A percentile compares a stretch with the other conserved stretches of the same genome.
Evolutionary conservation across 2,888 invertebrate species (phyloP).

Genomic region (Perdita meconis): DNA sequence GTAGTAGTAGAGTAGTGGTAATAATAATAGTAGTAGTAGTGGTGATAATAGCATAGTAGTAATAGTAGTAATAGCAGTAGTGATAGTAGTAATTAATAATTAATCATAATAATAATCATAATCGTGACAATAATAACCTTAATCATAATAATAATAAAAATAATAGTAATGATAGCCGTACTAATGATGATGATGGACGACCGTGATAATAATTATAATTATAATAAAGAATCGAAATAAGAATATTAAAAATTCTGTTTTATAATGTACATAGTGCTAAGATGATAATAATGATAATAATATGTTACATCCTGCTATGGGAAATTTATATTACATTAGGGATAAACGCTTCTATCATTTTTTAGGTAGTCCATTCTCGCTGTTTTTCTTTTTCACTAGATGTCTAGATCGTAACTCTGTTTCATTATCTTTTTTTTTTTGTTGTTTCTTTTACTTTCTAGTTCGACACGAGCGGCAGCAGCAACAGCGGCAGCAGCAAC

Average conservation of each 20-base stretch:
- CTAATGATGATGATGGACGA: constrained; percentile 36
- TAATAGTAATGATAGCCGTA: constrained; percentile 51
- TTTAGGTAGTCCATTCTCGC: constrained; percentile 74
- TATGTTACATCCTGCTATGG: constrained; percentile 82
- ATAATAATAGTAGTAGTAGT: constrained; percentile 67
- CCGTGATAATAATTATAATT: constrained; percentile 67
- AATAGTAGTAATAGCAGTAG: constrained; percentile 61
- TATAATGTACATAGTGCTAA: constrained; percentile 79
- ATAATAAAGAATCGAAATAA: constrained; percentile 70
- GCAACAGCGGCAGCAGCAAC: constrained; percentile 78
- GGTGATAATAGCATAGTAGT: constrained; percentile 62
- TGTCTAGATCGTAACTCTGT: constrained; percentile 62
- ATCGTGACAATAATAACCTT: constrained; percentile 48
- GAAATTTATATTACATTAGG: constrained; percentile 82
- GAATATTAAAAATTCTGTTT: constrained; percentile 77
- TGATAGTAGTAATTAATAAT: constrained; percentile 57
- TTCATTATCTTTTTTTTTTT: too few relatives aligned
- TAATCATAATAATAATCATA: constrained; percentile 52
- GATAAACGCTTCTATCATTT: constrained; percentile 75
- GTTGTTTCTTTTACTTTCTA: constrained; percentile 68
- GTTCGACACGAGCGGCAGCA: constrained; percentile 72
- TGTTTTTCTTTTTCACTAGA: constrained; percentile 62
- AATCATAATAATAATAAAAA: constrained; percentile 46
- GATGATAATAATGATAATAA: constrained; percentile 73
- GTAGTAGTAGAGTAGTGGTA: constrained; percentile 70